Conservation (phyloP, 64 coral and sea anemone species). For the Catalaphyllia jardinei region DNA sequence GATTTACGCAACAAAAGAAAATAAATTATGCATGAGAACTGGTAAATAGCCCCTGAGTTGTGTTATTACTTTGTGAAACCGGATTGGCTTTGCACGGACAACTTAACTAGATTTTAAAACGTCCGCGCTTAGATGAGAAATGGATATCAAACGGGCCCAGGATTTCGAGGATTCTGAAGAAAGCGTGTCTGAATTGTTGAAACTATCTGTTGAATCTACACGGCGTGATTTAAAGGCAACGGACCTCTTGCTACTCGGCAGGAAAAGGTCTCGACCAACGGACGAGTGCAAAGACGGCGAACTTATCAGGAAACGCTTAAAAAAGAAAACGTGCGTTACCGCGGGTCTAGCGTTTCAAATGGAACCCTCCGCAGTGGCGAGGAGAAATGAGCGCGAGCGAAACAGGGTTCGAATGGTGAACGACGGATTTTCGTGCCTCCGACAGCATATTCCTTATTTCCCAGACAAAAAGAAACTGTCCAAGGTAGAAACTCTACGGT, state of each 20-base stretch:
- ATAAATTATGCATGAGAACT: conserved; percentile 86
- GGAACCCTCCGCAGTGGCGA: conserved; percentile 78
- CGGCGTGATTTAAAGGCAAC: background rate
- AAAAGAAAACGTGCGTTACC: conserved; percentile 49
- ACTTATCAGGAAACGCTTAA: conserved; percentile 30
- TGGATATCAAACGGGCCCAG: background rate
- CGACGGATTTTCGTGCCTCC: conserved; percentile 89
- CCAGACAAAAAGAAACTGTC: conserved; percentile 96
- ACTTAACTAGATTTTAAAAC: conserved; percentile 15
- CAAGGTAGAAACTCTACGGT: conserved; percentile 94
- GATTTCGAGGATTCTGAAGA: background rate
- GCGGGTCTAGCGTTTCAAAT: conserved; percentile 75
- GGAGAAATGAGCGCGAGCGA: conserved; percentile 92
- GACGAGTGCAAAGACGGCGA: background rate
- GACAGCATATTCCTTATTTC: conserved; percentile 97
- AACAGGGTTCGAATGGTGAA: conserved; percentile 96
- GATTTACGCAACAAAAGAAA: conserved; percentile 83
- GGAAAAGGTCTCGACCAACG: conserved; percentile 57
- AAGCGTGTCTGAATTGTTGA: background rate
- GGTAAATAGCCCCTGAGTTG: conserved; percentile 64
- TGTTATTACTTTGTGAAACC: conserved; percentile 6
- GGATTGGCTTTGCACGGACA: conserved; percentile 2
- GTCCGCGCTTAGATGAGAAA: background rate
- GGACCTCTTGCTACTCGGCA: conserved; percentile 19
- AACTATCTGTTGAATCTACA: background rate